These are phyloP conservation scores for Reinhardtius hippoglossoides DNA, from an alignment of 2,113 vertebrate species.

Conservation along the genomic window DNA sequence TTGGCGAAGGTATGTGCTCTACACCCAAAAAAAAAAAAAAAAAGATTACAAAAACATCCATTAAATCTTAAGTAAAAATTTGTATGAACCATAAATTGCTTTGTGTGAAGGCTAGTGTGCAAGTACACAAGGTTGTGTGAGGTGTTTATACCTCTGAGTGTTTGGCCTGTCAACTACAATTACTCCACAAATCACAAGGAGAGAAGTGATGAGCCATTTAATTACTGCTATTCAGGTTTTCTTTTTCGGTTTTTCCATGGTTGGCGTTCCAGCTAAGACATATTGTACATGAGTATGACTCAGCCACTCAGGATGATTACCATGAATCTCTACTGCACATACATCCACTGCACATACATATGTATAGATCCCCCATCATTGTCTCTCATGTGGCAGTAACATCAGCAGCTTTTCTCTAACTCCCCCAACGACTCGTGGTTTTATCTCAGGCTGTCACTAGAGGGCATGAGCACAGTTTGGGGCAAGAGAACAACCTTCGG, in stretches of 20 bases:
- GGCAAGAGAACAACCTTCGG: not conserved
- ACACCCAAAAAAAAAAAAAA: no score
- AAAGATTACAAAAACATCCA: no score
- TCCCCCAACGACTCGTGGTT: not conserved
- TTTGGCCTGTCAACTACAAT: not conserved
- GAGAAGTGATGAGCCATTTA: not conserved
- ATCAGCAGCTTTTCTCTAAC: not conserved
- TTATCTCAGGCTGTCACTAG: conserved; percentile 37
- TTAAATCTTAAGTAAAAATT: no score
- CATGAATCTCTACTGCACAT: conserved; percentile 17
- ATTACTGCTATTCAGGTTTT: not conserved
- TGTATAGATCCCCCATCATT: not conserved
- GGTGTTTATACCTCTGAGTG: not conserved
- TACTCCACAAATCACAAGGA: conserved; percentile 11
- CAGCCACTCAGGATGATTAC: conserved; percentile 2
- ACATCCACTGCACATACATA: not conserved
- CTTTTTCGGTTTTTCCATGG: not conserved
- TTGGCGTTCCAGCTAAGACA: not conserved
- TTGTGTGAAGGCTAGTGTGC: not conserved
- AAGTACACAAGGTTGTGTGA: not conserved
- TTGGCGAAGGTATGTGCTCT: no score
- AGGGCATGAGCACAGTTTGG: conserved; percentile 46
- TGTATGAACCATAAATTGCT: no score
- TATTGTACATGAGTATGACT: not conserved
- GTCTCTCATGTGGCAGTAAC: not conserved